Evolutionary conservation across 1,140 invertebrate genomes (phyloP).

Genomic region (Euborellia annulipes): DNA sequence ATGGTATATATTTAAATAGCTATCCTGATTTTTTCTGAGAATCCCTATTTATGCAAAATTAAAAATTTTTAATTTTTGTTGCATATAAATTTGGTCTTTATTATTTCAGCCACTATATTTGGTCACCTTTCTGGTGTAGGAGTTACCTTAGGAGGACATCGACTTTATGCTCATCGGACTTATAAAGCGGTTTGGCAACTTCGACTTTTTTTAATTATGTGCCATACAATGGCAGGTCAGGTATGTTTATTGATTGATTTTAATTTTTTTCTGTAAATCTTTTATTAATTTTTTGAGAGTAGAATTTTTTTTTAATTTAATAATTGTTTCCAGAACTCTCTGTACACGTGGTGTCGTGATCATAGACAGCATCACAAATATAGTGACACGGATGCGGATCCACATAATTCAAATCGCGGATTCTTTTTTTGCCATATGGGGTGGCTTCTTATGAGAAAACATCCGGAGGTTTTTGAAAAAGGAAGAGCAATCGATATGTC

Average conservation of each 20-base stretch:
- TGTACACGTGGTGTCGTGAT: slow-evolving; percentile 15
- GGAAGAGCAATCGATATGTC: slow-evolving; percentile 35
- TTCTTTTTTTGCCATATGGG: slow-evolving; percentile 24
- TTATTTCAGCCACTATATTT: slow-evolving; percentile 22
- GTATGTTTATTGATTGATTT: slow-evolving; percentile 20
- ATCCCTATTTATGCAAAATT: no score
- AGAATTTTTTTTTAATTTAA: no score
- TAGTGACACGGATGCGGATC: slow-evolving; percentile 22
- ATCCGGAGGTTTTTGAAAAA: slow-evolving; percentile 28
- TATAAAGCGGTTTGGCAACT: slow-evolving; percentile 33
- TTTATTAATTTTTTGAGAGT: no score
- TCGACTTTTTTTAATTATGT: slow-evolving; percentile 26
- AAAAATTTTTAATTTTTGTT: no score
- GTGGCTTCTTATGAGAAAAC: slow-evolving; percentile 21
- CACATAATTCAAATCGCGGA: slow-evolving; percentile 21
- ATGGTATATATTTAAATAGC: no score
- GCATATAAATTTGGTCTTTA: no score
- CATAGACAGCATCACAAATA: slow-evolving; percentile 24
- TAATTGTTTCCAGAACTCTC: slow-evolving; percentile 9
- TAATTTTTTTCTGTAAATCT: no score
- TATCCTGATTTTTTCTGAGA: no score
- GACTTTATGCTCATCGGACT: slow-evolving; percentile 34
- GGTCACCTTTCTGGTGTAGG: slow-evolving; percentile 23
- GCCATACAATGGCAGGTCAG: slow-evolving; percentile 36
- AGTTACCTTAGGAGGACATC: slow-evolving; percentile 36